Evolutionary conservation across 1,140 invertebrate species (phyloP).

Genomic region (Drosophila arawakana): DNA sequence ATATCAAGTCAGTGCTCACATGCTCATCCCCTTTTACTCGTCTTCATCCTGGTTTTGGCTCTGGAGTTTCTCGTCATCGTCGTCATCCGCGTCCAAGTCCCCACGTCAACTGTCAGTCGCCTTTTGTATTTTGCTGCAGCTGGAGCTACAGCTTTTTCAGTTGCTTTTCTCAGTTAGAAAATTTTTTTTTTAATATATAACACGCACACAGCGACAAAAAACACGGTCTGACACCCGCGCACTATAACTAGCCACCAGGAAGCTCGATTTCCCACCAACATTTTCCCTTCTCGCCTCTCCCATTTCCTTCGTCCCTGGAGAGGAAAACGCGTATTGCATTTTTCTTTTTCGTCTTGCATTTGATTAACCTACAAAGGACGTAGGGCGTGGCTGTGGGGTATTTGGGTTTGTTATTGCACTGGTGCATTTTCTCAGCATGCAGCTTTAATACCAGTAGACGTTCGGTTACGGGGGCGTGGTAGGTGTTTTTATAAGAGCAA

Average conservation of each 20-base stretch:
- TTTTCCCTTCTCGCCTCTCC: neutral
- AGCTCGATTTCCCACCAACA: neutral
- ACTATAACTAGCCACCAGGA: slow-evolving; percentile 59
- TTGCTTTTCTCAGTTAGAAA: slow-evolving; percentile 44
- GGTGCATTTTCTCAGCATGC: slow-evolving; percentile 62
- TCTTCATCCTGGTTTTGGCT: neutral
- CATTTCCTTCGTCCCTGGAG: neutral
- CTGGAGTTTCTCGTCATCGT: neutral
- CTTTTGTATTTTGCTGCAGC: slow-evolving; percentile 36
- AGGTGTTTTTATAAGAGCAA: slow-evolving; percentile 40
- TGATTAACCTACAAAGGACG: slow-evolving; percentile 76
- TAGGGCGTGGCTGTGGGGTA: slow-evolving; percentile 33
- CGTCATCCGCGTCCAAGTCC: slow-evolving; percentile 59
- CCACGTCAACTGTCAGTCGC: slow-evolving; percentile 72
- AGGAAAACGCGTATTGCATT: slow-evolving; percentile 26
- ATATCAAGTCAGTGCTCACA: slow-evolving; percentile 14
- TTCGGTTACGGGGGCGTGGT: slow-evolving; percentile 1
- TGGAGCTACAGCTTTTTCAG: slow-evolving; percentile 15
- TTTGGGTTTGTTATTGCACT: slow-evolving; percentile 43
- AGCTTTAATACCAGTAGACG: slow-evolving; percentile 58
- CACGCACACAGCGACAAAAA: slow-evolving; percentile 48
- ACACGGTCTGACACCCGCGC: slow-evolving; percentile 47
- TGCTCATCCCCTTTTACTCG: neutral
- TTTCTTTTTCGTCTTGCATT: slow-evolving; percentile 55
- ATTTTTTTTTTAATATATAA: slow-evolving; percentile 70